Evolutionary conservation across 2,113 vertebrate species (phyloP).

Genomic region (Salvator merianae): DNA sequence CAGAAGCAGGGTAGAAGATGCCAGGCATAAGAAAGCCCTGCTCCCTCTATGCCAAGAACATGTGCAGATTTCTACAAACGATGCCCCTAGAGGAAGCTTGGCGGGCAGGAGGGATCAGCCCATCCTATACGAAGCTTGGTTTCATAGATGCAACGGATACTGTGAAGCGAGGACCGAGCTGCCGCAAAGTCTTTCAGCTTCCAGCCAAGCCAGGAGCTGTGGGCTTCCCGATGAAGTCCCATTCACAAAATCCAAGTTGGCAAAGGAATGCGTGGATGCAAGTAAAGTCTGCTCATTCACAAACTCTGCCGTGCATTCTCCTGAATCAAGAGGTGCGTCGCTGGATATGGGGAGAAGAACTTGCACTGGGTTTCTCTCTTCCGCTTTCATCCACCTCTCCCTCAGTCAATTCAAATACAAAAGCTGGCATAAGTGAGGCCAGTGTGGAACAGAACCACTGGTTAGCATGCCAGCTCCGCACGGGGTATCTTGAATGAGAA

Average conservation of each 20-base stretch:
- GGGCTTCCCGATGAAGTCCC: slow-evolving; percentile 4
- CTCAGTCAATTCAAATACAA: not conserved
- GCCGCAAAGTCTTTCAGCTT: slow-evolving; percentile 17
- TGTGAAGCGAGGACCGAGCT: not conserved
- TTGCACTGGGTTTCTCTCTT: not conserved
- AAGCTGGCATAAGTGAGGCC: not conserved
- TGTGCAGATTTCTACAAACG: not conserved
- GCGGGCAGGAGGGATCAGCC: not conserved
- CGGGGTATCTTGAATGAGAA: not conserved
- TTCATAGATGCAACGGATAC: not conserved
- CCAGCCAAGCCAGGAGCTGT: not conserved
- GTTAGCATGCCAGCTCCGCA: not conserved
- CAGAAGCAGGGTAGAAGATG: not conserved
- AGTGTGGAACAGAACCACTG: not conserved
- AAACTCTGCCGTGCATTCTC: not conserved
- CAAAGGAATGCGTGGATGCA: not conserved
- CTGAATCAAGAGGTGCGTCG: not conserved
- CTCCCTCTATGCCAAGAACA: not conserved
- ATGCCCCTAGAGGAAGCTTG: no score
- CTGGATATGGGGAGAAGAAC: not conserved
- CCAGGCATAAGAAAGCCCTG: not conserved
- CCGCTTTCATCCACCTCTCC: no score
- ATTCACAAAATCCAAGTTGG: slow-evolving; percentile 11
- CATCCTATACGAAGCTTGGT: slow-evolving; percentile 26
- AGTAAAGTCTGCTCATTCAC: slow-evolving; percentile 9